phyloP scores from a whole-genome alignment of 2,113 vertebrate genomes.

The Rynchops niger region DNA sequence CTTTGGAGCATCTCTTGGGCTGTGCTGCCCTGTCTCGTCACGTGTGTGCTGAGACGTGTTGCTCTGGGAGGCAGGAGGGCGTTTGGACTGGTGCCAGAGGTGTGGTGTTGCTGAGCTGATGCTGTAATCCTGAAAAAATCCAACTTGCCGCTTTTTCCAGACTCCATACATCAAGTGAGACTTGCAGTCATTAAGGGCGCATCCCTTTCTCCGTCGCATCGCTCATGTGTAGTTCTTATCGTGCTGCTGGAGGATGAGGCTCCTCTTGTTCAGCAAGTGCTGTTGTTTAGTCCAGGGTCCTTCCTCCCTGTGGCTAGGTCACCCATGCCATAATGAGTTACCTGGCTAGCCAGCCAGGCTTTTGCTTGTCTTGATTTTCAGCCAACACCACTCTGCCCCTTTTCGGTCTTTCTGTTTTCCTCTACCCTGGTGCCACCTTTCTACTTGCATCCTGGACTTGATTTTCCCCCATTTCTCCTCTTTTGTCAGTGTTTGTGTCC shows the following conservation, averaged over 20 bases:
- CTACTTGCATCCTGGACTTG: not conserved
- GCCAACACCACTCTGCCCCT: not conserved
- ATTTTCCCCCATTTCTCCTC: not conserved
- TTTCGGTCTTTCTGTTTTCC: not conserved
- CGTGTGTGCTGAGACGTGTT: fast-evolving
- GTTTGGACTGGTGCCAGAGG: not conserved
- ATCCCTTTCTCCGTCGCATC: not conserved
- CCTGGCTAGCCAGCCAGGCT: not conserved
- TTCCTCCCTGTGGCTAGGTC: not conserved
- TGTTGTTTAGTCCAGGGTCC: not conserved
- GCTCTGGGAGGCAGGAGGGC: not conserved
- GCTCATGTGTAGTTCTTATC: not conserved
- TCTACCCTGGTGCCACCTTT: not conserved
- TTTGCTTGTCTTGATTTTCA: not conserved
- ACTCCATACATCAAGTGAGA: not conserved
- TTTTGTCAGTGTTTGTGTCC: not conserved
- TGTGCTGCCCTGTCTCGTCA: fast-evolving
- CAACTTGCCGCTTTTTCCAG: not conserved
- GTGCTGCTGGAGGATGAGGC: not conserved
- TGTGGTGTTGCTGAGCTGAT: not conserved
- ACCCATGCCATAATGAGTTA: fast-evolving
- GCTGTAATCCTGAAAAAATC: slow-evolving; percentile 8
- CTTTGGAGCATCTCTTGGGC: not conserved
- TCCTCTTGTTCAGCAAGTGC: not conserved
- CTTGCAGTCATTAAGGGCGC: not conserved